Percentiles rank a stretch among this genome's conserved stretches.
Conservation (phyloP, 2,113 vertebrate genomes). For the Python bivittatus region DNA sequence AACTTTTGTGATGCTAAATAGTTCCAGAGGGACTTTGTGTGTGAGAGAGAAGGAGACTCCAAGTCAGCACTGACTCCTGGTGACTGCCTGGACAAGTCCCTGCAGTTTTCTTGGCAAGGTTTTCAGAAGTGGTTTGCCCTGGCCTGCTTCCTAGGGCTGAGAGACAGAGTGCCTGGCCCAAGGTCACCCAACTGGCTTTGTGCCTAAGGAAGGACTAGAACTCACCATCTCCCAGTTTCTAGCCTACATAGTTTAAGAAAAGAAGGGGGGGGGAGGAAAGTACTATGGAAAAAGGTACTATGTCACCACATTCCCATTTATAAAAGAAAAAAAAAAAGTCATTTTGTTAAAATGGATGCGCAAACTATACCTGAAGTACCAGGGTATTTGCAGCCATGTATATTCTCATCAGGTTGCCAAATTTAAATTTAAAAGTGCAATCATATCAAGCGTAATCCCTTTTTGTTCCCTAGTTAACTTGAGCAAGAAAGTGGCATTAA, state of each 20-base stretch:
- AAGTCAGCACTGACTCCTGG: not conserved
- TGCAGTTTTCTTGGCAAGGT: not conserved
- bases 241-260: no score
- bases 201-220: not conserved
- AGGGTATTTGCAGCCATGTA: not conserved
- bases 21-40: not conserved
- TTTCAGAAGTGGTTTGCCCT: not conserved
- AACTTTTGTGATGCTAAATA: not conserved
- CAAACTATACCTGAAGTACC: not conserved
- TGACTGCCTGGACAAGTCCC: not conserved
- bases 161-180: not conserved
- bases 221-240: not conserved
- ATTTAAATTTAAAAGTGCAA: not conserved
- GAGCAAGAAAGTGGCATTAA: not conserved
- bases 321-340: not conserved
- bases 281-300: no score
- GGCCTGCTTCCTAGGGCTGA: not conserved
- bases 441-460: accelerated
- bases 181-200: not conserved
- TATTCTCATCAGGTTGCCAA: not conserved
- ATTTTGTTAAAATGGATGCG: not conserved
- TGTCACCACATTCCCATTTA: not conserved
- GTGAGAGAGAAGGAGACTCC: not conserved
- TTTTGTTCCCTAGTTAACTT: accelerated
- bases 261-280: no score